Evolutionary conservation across 2,888 invertebrate genomes (phyloP), one percentile per base, ranked within the genome.

Genomic region (Synanthedon andrenaeformis): DNA sequence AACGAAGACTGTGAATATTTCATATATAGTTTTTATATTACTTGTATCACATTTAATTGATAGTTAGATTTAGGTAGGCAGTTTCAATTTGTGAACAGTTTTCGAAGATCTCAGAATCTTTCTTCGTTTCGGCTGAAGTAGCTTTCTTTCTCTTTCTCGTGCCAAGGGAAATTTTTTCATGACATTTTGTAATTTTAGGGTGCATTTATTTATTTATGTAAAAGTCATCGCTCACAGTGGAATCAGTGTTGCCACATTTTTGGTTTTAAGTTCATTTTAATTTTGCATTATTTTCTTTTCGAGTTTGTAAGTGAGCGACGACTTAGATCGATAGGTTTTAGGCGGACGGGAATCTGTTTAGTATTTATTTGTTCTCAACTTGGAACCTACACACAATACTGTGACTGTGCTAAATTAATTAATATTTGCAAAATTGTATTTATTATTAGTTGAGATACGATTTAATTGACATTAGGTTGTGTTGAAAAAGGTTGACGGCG

Each of bases 31-130:
- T 67, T 23, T 66, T 64, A 19, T 17, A 14, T 49, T 49, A 49
- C 17, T 49, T 69, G 23, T 49, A n/a, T 56, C 54, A 56, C 51
- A 72, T 58, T 56, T 56, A 70, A 65, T 63, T 64, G 59, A 68
- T 68, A 62, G 55, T 56, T 65, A 66, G 59, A 55, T 62, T 60
- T 72, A 75, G 61, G 12, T 17, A n/a, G 69, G 62, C 62, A 65
- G 70, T 35, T 70, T 69, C 64, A 70, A 74, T 75, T 72, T 69
- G 70, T 79, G 75, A 74, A 76, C 76, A 78, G 82, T 83, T 83
- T 83, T 83, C 81, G 70, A 74, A 79, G 84, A 85, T 85, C 84
- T 85, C 84, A 79, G 73, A 64, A 69, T 79, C 73, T 74, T 66
- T 61, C 58, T 64, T 49, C 17, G 49, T 49, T 23, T 49, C 12